Evolutionary conservation across 1,140 invertebrate genomes (phyloP), one percentile per base, ranked within the genome.

Genomic region (Drosophila tsacasi): DNA sequence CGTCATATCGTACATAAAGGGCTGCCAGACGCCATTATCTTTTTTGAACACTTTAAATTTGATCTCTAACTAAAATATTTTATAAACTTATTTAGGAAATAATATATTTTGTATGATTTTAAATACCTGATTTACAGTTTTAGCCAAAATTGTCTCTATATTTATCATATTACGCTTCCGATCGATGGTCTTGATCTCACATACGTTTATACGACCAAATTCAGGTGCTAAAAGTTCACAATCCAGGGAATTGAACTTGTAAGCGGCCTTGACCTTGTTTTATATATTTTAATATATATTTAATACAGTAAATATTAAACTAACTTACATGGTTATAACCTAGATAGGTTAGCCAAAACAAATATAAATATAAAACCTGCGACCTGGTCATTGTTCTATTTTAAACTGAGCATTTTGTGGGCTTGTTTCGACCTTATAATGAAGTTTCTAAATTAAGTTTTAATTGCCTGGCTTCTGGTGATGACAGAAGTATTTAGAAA

Each of bases 1-100:
- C 0, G 2, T 46, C 3, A 73, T 59, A 1, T 59, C 39, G 25
- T 67, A 73, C 1, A 82, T 23, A 32, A 81, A 73, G 0, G 79
- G 74, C 63, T 77, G 73, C 73, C 79, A 82, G 3, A 67, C 59
- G 2, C 71, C 73, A 19, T 12, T 30, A 13, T 75, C 27, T 12
- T 49, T 71, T n/a, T 64, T 75, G 2, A 23, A 5, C 0, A 64
- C 5, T 13, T 46, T 46, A 3, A 67, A 66, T 15, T 66, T 40
- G 1, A 63, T 6, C 1, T 62, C 39, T 6, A 54, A 2, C 61
- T 72, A 19, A 0, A 27, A 23, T 10, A 27, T 19, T 17, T 1
- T 2, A 25, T 4, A 2, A 10, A 5, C n/a, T 27, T n/a, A 15
- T 9, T n/a, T 17, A 12, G 0, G n/a, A 3, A 9, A 42, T 12